These are phyloP conservation scores for Thelaira solivaga DNA, from an alignment of 2,888 invertebrate species.

Conservation along the genomic window DNA sequence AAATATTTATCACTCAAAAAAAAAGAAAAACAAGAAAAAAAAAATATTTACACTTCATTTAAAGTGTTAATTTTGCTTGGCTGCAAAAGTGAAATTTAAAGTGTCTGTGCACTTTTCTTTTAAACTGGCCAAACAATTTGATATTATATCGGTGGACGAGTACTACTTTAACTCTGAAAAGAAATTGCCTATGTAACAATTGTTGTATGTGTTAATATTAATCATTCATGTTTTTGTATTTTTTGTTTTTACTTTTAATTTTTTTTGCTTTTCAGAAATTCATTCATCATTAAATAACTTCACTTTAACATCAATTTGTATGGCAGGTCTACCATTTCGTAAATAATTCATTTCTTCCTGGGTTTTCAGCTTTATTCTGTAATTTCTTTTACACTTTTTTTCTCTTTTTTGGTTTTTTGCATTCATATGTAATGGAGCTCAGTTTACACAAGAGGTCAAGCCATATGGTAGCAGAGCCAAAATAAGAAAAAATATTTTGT, in stretches of 20 bases:
- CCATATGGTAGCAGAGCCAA: not conserved
- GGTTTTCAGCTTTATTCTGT: not conserved
- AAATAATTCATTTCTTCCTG: constrained; percentile 20
- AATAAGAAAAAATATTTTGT: not conserved
- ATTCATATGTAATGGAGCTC: not conserved
- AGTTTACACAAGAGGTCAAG: not conserved
- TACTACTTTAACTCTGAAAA: too few species aligned
- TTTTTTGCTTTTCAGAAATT: not conserved
- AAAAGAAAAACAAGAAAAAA: too few species aligned
- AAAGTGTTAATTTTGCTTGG: constrained; percentile 3
- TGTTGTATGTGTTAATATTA: constrained; percentile 20
- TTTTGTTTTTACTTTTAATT: not conserved
- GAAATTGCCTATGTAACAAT: not conserved
- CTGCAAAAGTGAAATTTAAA: not conserved
- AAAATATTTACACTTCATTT: not conserved
- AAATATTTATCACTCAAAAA: too few species aligned
- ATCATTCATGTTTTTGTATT: constrained; percentile 2
- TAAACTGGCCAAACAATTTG: not conserved
- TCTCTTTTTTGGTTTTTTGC: not conserved
- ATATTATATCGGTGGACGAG: not conserved
- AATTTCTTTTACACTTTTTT: not conserved
- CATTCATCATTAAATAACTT: constrained; percentile 41
- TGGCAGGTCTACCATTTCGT: constrained; percentile 6
- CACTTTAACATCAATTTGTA: constrained; percentile 3
- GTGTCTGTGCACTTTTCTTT: not conserved